These are phyloP conservation scores for Zonitis immaculata DNA, from an alignment of 2,888 invertebrate species.

Conservation along the genomic window DNA sequence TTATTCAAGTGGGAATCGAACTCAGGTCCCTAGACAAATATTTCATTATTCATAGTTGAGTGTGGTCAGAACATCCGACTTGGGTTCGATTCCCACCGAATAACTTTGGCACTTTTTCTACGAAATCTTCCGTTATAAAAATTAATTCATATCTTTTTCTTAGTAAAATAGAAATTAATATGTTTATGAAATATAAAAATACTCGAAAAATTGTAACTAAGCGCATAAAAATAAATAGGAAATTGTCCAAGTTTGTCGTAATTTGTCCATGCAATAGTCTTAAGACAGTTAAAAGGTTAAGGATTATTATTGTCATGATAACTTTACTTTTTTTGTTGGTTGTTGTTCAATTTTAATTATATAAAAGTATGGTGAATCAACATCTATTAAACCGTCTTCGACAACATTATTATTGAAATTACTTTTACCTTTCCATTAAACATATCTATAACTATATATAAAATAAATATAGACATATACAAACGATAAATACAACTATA, in stretches of 20 bases:
- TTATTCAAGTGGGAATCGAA: too few relatives aligned
- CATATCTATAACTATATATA: background rate
- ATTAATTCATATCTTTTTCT: too few relatives aligned
- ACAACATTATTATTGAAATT: background rate
- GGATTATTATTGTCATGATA: background rate
- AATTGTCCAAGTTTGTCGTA: background rate
- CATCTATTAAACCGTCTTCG: background rate
- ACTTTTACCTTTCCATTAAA: background rate
- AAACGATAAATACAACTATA: background rate
- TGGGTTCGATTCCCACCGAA: too few relatives aligned
- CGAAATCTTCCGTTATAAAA: too few relatives aligned
- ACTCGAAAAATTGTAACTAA: too few relatives aligned
- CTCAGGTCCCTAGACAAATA: too few relatives aligned
- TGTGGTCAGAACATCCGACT: too few relatives aligned
- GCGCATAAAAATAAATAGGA: background rate
- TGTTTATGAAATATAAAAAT: background rate
- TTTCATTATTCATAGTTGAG: too few relatives aligned
- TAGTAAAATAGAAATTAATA: background rate
- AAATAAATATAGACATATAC: background rate
- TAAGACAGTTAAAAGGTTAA: background rate
- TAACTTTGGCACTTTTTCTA: too few relatives aligned
- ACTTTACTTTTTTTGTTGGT: too few relatives aligned
- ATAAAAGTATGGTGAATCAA: background rate
- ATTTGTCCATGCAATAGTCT: background rate
- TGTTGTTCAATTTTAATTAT: background rate